Evolutionary conservation across 2,797 vertebrate species (phyloP).

Genomic region (Hephaestus fuliginosus): DNA sequence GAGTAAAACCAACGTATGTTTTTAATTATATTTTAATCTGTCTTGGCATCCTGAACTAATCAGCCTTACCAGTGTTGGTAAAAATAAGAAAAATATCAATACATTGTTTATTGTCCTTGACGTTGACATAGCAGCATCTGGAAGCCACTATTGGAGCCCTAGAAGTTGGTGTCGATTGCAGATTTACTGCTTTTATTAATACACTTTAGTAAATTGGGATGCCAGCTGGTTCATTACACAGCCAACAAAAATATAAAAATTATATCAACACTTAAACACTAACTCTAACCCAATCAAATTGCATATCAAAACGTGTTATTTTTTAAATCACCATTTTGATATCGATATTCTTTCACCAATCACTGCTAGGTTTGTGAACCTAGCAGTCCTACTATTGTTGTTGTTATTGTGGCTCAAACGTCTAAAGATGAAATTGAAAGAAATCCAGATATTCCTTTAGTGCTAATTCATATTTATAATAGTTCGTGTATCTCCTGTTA

Average conservation of each 20-base stretch:
- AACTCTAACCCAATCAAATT: too few relatives aligned
- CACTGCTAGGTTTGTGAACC: too few relatives aligned
- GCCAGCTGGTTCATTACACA: not conserved
- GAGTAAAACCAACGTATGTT: not conserved
- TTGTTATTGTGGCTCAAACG: not conserved
- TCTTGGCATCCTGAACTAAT: constrained; percentile 7
- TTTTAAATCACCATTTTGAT: not conserved
- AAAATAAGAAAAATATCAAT: not conserved
- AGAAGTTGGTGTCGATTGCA: not conserved
- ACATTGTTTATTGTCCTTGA: constrained; percentile 1
- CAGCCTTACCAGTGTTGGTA: not conserved
- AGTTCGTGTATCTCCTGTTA: not conserved
- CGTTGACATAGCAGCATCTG: not conserved
- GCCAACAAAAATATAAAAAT: not conserved
- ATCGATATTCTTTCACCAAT: too few relatives aligned
- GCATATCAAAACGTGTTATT: not conserved
- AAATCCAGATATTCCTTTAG: not conserved
- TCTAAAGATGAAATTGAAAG: not conserved
- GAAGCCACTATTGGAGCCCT: not conserved
- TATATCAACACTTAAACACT: not conserved
- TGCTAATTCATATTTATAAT: not conserved
- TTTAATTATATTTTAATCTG: not conserved
- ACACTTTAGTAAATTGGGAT: not conserved
- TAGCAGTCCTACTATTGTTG: too few relatives aligned
- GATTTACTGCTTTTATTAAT: not conserved